These are phyloP conservation scores for Ranitomeya imitator DNA, from an alignment of 2,113 vertebrate genomes.

Conservation along the genomic window DNA sequence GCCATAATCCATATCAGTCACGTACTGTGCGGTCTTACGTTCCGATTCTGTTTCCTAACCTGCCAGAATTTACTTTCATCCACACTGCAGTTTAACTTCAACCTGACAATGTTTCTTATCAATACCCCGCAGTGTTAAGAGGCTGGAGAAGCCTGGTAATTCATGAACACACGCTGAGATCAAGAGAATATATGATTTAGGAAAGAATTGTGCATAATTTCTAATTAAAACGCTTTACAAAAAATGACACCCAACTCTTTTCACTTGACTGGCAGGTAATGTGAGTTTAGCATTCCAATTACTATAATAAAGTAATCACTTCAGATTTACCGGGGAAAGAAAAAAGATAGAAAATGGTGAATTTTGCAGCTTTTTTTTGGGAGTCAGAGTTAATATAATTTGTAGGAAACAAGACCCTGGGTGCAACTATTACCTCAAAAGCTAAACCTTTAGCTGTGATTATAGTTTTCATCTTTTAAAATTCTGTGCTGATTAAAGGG, in stretches of 20 bases:
- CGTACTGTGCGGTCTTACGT: background rate
- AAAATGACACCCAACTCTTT: constrained; percentile 18
- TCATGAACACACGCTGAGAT: constrained; percentile 34
- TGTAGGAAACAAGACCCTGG: too few species aligned
- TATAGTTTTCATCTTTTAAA: too few species aligned
- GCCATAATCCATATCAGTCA: constrained; percentile 3
- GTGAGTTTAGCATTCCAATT: constrained; percentile 27
- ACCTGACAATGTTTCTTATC: constrained; percentile 48
- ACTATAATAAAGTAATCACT: constrained; percentile 29
- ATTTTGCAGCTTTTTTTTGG: background rate
- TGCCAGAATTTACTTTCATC: constrained; percentile 17
- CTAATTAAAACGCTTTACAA: constrained; percentile 49
- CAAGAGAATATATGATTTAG: constrained; percentile 50
- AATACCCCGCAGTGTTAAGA: constrained; percentile 39
- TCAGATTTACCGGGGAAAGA: background rate
- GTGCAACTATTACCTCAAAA: too few species aligned
- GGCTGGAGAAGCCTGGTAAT: constrained; percentile 13
- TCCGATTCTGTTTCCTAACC: background rate
- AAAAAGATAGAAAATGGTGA: background rate
- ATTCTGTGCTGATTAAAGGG: too few species aligned
- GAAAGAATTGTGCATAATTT: constrained; percentile 38
- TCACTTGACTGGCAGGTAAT: constrained; percentile 16
- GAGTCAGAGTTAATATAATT: background rate
- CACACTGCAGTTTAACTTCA: background rate
- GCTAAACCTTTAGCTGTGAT: too few species aligned